A percentile compares a stretch with the other conserved stretches of the same genome.
phyloP scores from a whole-genome alignment of 2,113 vertebrate genomes.

The Rafetus swinhoei region DNA sequence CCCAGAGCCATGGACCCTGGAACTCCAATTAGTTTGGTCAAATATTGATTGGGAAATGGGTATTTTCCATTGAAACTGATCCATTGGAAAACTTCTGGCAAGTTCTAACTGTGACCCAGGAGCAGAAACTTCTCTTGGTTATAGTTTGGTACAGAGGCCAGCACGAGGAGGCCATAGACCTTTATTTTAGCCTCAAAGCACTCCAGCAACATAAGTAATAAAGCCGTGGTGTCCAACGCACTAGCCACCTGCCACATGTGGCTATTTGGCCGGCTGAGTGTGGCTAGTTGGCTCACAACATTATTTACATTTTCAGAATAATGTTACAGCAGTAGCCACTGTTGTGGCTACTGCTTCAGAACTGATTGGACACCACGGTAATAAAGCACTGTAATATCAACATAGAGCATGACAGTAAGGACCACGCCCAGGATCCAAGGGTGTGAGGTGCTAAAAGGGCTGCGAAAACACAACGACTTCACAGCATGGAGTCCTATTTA shows the following conservation, averaged over 20 bases:
- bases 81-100: not conserved
- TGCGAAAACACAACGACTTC: not conserved
- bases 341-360: too few relatives aligned
- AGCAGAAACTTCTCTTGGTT: not conserved
- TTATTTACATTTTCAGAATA: too few relatives aligned
- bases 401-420: not conserved
- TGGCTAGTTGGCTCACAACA: too few relatives aligned
- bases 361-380: too few relatives aligned
- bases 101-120: not conserved
- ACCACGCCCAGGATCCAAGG: not conserved
- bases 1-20: not conserved
- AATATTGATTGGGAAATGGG: not conserved
- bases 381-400: not conserved
- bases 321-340: too few relatives aligned
- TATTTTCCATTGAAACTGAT: not conserved
- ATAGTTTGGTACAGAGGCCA: not conserved
- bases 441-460: not conserved
- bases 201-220: not conserved
- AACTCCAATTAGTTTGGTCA: not conserved
- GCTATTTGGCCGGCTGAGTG: too few relatives aligned
- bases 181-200: not conserved
- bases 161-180: not conserved
- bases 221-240: too few relatives aligned
- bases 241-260: too few relatives aligned
- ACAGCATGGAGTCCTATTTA: not conserved